Conservation (phyloP, 2,888 invertebrate species). For the Phaedon cochleariae region DNA sequence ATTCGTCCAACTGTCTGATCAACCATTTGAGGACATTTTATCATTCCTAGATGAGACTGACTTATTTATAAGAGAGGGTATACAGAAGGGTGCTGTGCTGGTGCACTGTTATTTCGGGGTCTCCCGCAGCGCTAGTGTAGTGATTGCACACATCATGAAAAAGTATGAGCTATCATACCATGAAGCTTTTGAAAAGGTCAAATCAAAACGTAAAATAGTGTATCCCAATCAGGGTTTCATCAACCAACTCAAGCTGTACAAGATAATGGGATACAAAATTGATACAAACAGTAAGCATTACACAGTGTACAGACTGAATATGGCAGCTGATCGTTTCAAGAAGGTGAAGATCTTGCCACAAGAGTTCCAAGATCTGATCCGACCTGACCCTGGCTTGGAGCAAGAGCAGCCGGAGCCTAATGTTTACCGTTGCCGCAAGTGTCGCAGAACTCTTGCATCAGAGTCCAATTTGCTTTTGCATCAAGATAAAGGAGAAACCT, state of each 20-base stretch:
- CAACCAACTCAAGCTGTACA: slow-evolving; percentile 80
- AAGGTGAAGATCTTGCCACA: slow-evolving; percentile 87
- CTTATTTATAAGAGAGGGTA: slow-evolving; percentile 77
- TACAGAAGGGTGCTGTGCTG: slow-evolving; percentile 71
- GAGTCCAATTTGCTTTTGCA: slow-evolving; percentile 83
- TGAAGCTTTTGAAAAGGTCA: slow-evolving; percentile 76
- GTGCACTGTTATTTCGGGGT: slow-evolving; percentile 94
- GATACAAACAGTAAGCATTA: slow-evolving; percentile 75
- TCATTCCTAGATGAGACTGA: slow-evolving; percentile 76
- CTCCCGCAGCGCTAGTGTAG: slow-evolving; percentile 87
- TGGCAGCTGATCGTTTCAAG: slow-evolving; percentile 82
- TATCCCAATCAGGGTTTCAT: slow-evolving; percentile 85
- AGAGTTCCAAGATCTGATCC: slow-evolving; percentile 77
- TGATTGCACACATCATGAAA: slow-evolving; percentile 89
- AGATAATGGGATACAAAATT: slow-evolving; percentile 78
- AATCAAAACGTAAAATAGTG: slow-evolving; percentile 75
- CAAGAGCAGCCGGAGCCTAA: slow-evolving; percentile 79
- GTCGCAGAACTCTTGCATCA: slow-evolving; percentile 81
- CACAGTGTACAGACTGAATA: slow-evolving; percentile 77
- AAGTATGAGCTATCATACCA: slow-evolving; percentile 77
- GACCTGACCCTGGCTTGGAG: slow-evolving; percentile 79
- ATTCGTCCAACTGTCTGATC: slow-evolving; percentile 84
- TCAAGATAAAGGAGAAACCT: slow-evolving; percentile 64
- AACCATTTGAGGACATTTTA: slow-evolving; percentile 85
- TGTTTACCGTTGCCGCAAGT: slow-evolving; percentile 85